Conservation (phyloP, 2,888 invertebrate genomes). For the Lottia scabra region DNA sequence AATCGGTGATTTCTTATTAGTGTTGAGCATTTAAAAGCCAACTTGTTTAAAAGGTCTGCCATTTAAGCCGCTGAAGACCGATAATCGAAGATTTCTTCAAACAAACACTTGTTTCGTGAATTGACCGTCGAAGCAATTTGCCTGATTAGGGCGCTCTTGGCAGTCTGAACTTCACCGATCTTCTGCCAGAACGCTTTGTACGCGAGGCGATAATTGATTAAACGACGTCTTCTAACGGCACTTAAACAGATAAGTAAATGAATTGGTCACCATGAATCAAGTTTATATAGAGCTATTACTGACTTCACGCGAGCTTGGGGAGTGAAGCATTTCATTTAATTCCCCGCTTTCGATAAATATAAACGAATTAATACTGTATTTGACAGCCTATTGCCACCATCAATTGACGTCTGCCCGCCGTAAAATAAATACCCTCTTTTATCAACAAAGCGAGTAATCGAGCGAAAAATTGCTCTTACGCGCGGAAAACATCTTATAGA, state of each 20-base stretch:
- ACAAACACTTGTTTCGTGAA: constrained; percentile 39
- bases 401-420: constrained; percentile 11
- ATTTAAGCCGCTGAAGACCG: constrained; percentile 22
- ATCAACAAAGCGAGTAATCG: constrained; percentile 27
- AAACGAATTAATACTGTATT: constrained; percentile 25
- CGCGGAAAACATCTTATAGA: constrained; percentile 27
- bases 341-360: constrained; percentile 23
- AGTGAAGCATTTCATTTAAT: constrained; percentile 16
- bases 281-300: constrained; percentile 18
- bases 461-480: constrained; percentile 31
- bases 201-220: constrained; percentile 36
- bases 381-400: constrained; percentile 21
- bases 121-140: constrained; percentile 21
- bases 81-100: constrained; percentile 36
- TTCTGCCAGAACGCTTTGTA: constrained; percentile 31
- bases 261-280: constrained; percentile 18
- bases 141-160: constrained; percentile 34
- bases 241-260: constrained; percentile 41
- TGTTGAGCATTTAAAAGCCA: constrained; percentile 29
- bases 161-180: constrained; percentile 29
- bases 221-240: constrained; percentile 28
- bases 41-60: constrained; percentile 27
- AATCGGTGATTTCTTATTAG: constrained; percentile 23
- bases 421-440: constrained; percentile 22
- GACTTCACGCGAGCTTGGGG: constrained; percentile 13